Conservation (phyloP, 2,113 vertebrate species). For the Porphyrio hochstetteri region DNA sequence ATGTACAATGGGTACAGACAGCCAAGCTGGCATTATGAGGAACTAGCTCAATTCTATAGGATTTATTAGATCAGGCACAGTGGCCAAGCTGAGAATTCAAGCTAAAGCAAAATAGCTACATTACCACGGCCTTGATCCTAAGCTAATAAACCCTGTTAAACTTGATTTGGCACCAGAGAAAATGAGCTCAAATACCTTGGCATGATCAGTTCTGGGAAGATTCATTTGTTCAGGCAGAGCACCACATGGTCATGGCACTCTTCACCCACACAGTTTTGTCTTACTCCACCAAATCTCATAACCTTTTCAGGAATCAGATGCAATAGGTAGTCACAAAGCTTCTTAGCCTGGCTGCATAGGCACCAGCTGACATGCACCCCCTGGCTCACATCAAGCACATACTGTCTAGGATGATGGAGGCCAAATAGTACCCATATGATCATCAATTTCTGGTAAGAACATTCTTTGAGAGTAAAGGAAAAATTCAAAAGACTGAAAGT, state of each 20-base stretch:
- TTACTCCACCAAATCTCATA: background rate
- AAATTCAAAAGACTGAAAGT: background rate
- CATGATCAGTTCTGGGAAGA: background rate
- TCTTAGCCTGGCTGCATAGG: background rate
- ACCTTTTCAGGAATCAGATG: background rate
- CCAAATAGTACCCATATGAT: accelerated
- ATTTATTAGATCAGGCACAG: background rate
- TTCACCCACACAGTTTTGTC: background rate
- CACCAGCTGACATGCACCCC: background rate
- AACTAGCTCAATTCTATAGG: background rate
- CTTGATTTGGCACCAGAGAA: background rate
- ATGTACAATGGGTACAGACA: background rate
- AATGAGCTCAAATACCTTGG: background rate
- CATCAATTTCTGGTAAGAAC: background rate
- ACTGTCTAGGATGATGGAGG: background rate
- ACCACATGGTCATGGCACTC: background rate
- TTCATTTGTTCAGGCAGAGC: background rate
- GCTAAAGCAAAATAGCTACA: background rate
- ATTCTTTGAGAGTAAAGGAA: background rate
- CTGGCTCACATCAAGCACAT: accelerated
- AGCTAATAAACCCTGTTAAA: conserved; percentile 22
- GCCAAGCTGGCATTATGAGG: background rate
- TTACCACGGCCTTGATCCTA: background rate
- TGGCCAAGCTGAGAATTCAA: background rate
- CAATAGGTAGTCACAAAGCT: background rate